Evolutionary conservation across 1,140 invertebrate genomes (phyloP).

Genomic region (Tribolium castaneum): DNA sequence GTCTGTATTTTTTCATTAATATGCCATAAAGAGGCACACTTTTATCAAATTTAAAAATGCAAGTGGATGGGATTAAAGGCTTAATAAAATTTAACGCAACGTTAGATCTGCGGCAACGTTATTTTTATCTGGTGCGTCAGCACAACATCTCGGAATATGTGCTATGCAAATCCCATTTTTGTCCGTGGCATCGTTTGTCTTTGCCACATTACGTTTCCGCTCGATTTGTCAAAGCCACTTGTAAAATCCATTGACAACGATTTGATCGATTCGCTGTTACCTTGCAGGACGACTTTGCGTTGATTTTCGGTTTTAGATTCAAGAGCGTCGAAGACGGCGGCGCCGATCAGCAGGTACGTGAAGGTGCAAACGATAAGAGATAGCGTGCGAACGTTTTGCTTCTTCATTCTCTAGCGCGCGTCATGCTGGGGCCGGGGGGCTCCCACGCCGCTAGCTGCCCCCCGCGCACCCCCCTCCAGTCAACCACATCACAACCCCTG

Average conservation of each 20-base stretch:
- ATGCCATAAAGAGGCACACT: no score
- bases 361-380: slow-evolving; percentile 99
- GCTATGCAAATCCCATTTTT: background rate
- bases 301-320: slow-evolving; percentile 94
- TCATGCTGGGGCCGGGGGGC: slow-evolving; percentile 63
- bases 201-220: background rate
- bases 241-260: background rate
- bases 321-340: slow-evolving; percentile 98
- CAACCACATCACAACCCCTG: slow-evolving; percentile 55
- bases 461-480: slow-evolving; percentile 53
- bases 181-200: background rate
- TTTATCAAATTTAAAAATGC: no score
- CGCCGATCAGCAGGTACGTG: slow-evolving; percentile 97
- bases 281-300: slow-evolving; percentile 85
- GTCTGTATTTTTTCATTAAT: no score
- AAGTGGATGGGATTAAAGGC: no score
- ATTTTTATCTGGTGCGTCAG: background rate
- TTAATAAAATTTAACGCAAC: background rate
- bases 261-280: slow-evolving; percentile 64
- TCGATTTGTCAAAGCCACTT: background rate
- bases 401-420: slow-evolving; percentile 79
- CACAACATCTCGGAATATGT: background rate
- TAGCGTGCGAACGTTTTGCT: slow-evolving; percentile 98
- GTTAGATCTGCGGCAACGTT: background rate
- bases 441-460: slow-evolving; percentile 62